Base-by-base conservation (phyloP, 2,797 vertebrate species). In the Pseudomugil gertrudae region DNA sequence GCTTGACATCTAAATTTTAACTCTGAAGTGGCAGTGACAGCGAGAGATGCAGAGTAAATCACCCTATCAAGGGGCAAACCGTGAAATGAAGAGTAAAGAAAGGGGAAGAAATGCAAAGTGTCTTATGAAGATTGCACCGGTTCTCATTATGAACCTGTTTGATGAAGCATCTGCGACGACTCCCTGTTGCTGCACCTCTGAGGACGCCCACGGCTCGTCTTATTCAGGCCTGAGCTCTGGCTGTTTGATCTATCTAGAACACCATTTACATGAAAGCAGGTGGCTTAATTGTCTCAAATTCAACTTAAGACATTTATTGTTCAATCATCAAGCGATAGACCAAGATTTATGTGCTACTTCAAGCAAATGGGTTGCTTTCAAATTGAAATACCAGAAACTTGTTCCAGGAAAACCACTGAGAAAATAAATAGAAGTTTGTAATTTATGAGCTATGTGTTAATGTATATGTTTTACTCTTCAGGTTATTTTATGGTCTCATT, bases 121-220 rank as follows among this genome's bases (percentile, higher is more conserved):
- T 30, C 54, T 67, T 33, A 69, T 66, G 24, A 63, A 74, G 36
- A 63, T 55, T 36, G 36, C n/a, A 5, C 30, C 13, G 40, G 33
- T 6, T 88, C 74, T 70, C 81, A 81, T 85, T 86, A 87, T 64
- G 65, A 74, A 76, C 56, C 59, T 71, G 80, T 81, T 74, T 85
- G 83, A 87, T 86, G 84, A 83, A 90, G 84, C 86, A 90, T 87
- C 76, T 89, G 83, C 66, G 84, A 69, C 74, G 62, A 80, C 64
- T 36, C 26, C 67, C 53, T 72, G 45, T 30, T 26, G 70, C 73
- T 68, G 70, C 64, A 40, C 63, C 36, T 69, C 21, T 26, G 38
- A 74, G 56, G 84, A 74, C 63, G 13, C 80, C 82, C 76, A 77
- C 76, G 66, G 63, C 67, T 69, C 33, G 69, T 72, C 78, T 84